A percentile compares a stretch with the other conserved stretches of the same genome.
Evolutionary conservation across 1,140 invertebrate species (phyloP).

Genomic region (Sarcophaga peregrina): DNA sequence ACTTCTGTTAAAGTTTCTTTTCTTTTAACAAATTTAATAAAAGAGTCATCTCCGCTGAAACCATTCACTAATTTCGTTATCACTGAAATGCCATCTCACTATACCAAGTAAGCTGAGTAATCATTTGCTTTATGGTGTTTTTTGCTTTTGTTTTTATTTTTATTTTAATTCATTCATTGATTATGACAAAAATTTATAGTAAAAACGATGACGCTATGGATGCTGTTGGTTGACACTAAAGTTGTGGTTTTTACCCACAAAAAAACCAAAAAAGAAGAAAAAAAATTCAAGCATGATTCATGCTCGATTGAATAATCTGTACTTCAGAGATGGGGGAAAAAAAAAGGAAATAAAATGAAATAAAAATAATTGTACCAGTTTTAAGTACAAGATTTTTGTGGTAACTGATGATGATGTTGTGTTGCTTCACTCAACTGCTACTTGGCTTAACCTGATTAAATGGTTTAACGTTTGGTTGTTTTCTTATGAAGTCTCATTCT

Average conservation of each 20-base stretch:
- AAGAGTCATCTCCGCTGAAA: neutral
- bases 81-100: neutral
- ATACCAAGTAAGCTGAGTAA: neutral
- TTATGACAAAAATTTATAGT: slow-evolving; percentile 14
- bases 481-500: neutral
- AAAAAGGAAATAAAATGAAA: neutral
- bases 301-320: neutral
- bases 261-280: neutral
- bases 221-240: slow-evolving; percentile 1
- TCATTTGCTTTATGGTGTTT: neutral
- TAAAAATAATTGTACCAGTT: neutral
- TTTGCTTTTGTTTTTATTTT: too few species aligned
- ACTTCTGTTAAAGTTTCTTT: neutral
- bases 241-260: slow-evolving; percentile 1
- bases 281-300: neutral
- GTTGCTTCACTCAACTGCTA: neutral
- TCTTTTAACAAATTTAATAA: neutral
- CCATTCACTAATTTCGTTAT: neutral
- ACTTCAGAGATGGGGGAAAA: neutral
- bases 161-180: neutral
- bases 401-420: neutral
- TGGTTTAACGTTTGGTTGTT: neutral
- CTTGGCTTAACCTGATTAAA: neutral
- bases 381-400: neutral
- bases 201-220: neutral